Base-by-base conservation (phyloP, 2,888 invertebrate species). In the Ecdyonurus torrentis region DNA sequence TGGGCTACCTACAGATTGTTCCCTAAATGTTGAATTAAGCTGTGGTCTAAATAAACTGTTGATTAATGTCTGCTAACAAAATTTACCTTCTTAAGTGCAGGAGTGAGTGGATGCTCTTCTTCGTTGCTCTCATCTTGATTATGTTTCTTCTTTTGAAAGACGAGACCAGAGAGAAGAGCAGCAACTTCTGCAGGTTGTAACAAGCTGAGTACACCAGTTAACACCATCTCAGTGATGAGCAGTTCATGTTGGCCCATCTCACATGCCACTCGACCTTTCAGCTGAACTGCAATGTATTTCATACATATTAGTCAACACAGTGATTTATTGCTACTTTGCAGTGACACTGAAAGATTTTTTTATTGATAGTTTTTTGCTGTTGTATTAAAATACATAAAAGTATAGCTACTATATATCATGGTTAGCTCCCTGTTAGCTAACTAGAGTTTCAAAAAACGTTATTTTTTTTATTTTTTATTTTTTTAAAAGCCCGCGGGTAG, bases 111-210 rank as follows among this genome's bases (percentile, higher is more conserved):
- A 55, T 55, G 19, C n/a, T 22, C n/a, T 18, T n/a, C 19, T 20
- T 55, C 55, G 5, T n/a, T n/a, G 22, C 20, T n/a, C 5, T 22
- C 19, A n/a, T 55, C 55, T 55, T 80, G 78, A 1, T 78, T 76
- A 64, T 83, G 80, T 0, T 81, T 84, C 71, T 87, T 87, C 62
- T 88, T 88, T 77, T 96, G 92, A 76, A 92, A 97, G 53, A 99
- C 95, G 67, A 97, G 81, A 61, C 90, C 87, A 0, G 97, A 98
- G 53, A 99, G 77, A 53, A 98, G 74, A 0, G 97, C 95, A 0
- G 96, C 97, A 59, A 98, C 94, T 76, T 97, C 96, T 0, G 91
- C 87, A 0, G 94, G 89, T 66, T 85, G 83, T 65, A 92, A 82
- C 73, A 96, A 94, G 66, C 91, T 84, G 68, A 97, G 85, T 52